Base-by-base conservation (phyloP, 2,888 invertebrate species). In the Thymelicus lineola region DNA sequence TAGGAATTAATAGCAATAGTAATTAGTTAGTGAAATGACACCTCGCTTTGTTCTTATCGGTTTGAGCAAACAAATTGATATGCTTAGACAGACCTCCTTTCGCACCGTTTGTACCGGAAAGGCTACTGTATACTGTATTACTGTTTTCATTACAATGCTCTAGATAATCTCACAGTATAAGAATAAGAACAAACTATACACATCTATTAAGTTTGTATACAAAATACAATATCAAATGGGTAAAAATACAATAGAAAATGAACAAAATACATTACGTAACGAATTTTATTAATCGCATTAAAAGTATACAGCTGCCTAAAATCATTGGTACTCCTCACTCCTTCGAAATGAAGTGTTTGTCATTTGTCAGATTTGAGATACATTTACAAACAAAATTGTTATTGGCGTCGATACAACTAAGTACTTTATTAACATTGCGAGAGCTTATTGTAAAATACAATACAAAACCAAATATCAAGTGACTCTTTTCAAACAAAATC, bases 1-100 rank as follows among this genome's bases (percentile, higher is more conserved):
- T 9, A 45, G 15, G 15, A 28, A 35, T 42, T 57, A 69, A 71
- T 70, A 45, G 48, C 62, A 65, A 67, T 59, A 48, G 66, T 35
- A 42, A 61, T 62, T 65, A 57, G 36, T 55, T 14, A n/a, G 42
- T 46, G 38, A 20, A 48, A 74, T 66, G 63, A 70, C 66, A 64
- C 71, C 72, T 73, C 74, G 72, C 74, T 75, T 75, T 77, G 78
- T 77, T 76, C 75, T 74, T 79, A 80, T 74, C 73, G 74, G 74
- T 75, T 80, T 80, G 80, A 80, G 80, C 80, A 80, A 74, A 75
- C 75, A 74, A 74, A 75, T 75, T 73, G 73, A 72, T 75, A 75
- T 74, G 71, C 58, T 71, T 68, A 38, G 50, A 63, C 69, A 68
- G 66, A 72, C 66, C 62, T 63, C 59, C 15, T 59, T 59, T 15